Evolutionary conservation across 2,113 vertebrate genomes (phyloP).

Genomic region (Brachyistius frenatus): DNA sequence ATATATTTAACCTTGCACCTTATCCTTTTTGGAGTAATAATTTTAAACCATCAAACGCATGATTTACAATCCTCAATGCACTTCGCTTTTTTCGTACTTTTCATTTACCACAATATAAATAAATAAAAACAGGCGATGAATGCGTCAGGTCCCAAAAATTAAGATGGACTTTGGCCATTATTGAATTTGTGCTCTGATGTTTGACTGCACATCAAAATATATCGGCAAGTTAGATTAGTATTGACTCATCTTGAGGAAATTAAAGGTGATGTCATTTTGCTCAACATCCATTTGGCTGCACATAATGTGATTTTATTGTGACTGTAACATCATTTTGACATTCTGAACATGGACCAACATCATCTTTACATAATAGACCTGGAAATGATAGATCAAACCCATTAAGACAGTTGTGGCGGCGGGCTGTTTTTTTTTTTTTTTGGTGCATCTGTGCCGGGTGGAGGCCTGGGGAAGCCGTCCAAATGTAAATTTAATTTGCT

Average conservation of each 20-base stretch:
- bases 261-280: constrained; percentile 76
- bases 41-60: constrained; percentile 17
- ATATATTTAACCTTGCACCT: constrained; percentile 49
- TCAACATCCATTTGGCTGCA: constrained; percentile 74
- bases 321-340: constrained; percentile 74
- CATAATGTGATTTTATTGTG: constrained; percentile 74
- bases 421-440: constrained; percentile 52
- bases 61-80: neutral
- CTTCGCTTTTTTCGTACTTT: neutral
- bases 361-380: constrained; percentile 79
- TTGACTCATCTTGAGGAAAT: constrained; percentile 73
- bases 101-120: constrained; percentile 8
- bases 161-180: constrained; percentile 55
- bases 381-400: constrained; percentile 76
- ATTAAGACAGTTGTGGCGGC: constrained; percentile 69
- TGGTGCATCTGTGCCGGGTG: constrained; percentile 68
- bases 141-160: constrained; percentile 44
- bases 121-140: constrained; percentile 1
- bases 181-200: constrained; percentile 59
- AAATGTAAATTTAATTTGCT: constrained; percentile 86
- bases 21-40: constrained; percentile 35
- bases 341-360: constrained; percentile 69
- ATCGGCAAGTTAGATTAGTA: constrained; percentile 72
- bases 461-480: constrained; percentile 76
- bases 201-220: constrained; percentile 59